Evolutionary conservation across 2,888 invertebrate species (phyloP), one percentile per base, ranked within the genome.

Genomic region (Muscina levida): DNA sequence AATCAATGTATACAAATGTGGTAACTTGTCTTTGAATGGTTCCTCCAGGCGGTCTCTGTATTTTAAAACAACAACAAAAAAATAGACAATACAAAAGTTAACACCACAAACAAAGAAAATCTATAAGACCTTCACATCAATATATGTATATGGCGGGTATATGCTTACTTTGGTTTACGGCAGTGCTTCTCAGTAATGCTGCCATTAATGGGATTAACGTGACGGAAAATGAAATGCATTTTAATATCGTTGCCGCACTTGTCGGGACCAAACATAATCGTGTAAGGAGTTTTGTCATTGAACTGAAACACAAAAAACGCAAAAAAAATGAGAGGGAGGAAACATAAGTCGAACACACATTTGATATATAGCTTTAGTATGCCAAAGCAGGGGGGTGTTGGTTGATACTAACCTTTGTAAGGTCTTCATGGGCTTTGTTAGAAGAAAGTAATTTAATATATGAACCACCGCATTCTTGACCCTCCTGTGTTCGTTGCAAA

Each of bases 181-280:
- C 97, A 96, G 89, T 99, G 99, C 87, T 99, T 99, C 91, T 99
- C 99, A 89, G 96, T 95, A 84, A 96, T 91, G 24, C 94, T 93
- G 57, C 97, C 97, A 88, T 97, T 99, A 86, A 94, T 92, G 10
- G 98, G 99, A 92, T 99, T 99, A 90, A 93, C 94, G 90, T 98
- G 98, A 68, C 97, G 94, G 92, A 99, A 97, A 90, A 99, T 99
- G 89, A 94, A 94, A 89, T 95, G 95, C 89, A 97, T 94, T 92
- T 98, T 98, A 88, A 96, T 95, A 90, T 97, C 97, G 88, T 96
- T 96, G 82, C 99, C 99, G 91, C 99, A 99, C 91, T 98, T 99
- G 92, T 99, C 99, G 8, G 99, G 99, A 0, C 99, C 99, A 91
- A 99, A 99, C 99, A 99, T 99, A 87, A 99, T 97, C 1, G 98